Conservation (phyloP, 2,888 invertebrate genomes). For the Trilocha varians region DNA sequence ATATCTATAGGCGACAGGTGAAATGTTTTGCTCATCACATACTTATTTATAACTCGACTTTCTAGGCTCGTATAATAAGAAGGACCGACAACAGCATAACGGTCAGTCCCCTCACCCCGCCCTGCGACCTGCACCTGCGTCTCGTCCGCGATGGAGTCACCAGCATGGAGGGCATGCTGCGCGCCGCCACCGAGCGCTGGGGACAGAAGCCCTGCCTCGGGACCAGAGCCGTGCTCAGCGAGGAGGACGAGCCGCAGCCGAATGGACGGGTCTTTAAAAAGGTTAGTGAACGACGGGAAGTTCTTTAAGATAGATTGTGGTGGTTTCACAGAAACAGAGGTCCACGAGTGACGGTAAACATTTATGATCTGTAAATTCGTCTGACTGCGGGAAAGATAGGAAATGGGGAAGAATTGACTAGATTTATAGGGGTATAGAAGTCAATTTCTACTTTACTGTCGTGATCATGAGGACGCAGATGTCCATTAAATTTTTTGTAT, state of each 20-base stretch:
- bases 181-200: constrained; percentile 83
- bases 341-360: too few relatives aligned
- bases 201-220: constrained; percentile 86
- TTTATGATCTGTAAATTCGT: too few relatives aligned
- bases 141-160: constrained; percentile 84
- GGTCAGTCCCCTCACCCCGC: constrained; percentile 80
- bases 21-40: background rate
- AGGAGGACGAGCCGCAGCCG: constrained; percentile 94
- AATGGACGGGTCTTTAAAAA: constrained; percentile 97
- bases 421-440: too few relatives aligned
- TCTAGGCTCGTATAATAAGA: constrained; percentile 79
- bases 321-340: too few relatives aligned
- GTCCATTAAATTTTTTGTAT: too few relatives aligned
- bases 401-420: too few relatives aligned
- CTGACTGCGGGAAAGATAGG: too few relatives aligned
- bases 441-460: too few relatives aligned
- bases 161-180: constrained; percentile 88
- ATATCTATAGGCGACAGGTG: too few relatives aligned
- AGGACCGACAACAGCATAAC: constrained; percentile 79
- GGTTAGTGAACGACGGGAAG: constrained; percentile 56
- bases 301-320: too few relatives aligned
- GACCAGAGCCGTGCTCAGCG: constrained; percentile 90
- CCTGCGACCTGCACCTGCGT: constrained; percentile 80
- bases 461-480: too few relatives aligned
- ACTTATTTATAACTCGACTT: background rate